Evolutionary conservation across 2,113 vertebrate genomes (phyloP).

Genomic region (Semicossyphus pulcher): DNA sequence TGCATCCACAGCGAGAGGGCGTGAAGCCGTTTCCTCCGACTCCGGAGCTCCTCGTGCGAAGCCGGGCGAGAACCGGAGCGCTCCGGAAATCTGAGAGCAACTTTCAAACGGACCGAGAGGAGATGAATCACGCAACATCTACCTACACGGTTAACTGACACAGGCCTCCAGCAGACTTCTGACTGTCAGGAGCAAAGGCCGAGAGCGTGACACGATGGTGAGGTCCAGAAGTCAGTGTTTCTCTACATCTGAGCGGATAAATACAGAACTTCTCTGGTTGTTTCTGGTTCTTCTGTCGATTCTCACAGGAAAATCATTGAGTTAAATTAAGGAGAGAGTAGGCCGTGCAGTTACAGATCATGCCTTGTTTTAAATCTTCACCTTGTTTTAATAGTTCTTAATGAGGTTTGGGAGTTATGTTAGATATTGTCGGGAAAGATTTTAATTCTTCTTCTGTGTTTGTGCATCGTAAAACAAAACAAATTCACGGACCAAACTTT

Average conservation of each 20-base stretch:
- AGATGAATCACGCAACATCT: neutral
- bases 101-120: neutral
- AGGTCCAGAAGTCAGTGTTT: too few species aligned
- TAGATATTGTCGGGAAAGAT: too few species aligned
- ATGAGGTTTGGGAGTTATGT: neutral
- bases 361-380: neutral
- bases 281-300: too few species aligned
- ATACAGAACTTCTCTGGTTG: neutral
- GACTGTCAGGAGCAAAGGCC: neutral
- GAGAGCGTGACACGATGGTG: neutral
- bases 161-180: neutral
- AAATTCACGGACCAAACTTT: neutral
- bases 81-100: neutral
- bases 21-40: conserved; percentile 36
- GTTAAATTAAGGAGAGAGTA: neutral
- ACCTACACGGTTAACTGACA: neutral
- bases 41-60: neutral
- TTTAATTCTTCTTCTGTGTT: neutral
- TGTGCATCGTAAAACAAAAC: neutral
- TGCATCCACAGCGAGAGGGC: conserved; percentile 22
- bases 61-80: conserved; percentile 23
- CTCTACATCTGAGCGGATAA: too few species aligned
- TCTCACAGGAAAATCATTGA: neutral
- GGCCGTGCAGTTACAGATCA: neutral
- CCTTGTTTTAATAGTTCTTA: neutral